Conservation (phyloP, 2,888 invertebrate genomes). For the Eledone cirrhosa region DNA sequence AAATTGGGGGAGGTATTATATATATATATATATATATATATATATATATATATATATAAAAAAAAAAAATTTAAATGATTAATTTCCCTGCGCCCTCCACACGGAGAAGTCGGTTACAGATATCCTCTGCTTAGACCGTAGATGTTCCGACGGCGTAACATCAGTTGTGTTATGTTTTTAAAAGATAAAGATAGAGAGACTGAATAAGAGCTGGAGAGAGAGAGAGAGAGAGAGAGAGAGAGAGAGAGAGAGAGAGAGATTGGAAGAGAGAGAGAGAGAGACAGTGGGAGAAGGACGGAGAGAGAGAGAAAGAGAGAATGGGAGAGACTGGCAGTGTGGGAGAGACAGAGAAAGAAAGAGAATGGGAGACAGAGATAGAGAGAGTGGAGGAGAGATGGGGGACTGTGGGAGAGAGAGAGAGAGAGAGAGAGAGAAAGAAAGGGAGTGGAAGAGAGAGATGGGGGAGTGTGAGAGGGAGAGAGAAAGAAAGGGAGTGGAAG, state of each 20-base stretch:
- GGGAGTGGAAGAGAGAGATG: neutral
- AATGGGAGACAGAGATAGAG: neutral
- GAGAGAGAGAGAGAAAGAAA: neutral
- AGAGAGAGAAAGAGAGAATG: neutral
- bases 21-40: too few species aligned
- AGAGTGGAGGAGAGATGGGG: neutral
- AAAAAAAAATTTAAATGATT: neutral
- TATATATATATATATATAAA: neutral
- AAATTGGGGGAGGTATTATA: too few species aligned
- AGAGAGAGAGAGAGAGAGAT: too few species aligned
- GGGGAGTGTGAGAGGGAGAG: too few species aligned
- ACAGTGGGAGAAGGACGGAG: neutral
- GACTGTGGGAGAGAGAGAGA: neutral
- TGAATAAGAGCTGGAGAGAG: neutral
- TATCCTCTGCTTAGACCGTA: neutral
- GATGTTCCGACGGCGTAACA: neutral
- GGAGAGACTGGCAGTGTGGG: neutral
- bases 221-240: neutral
- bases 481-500: neutral
- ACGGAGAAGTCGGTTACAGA: neutral
- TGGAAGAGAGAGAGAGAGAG: too few species aligned
- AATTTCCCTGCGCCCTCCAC: too few species aligned
- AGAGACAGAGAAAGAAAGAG: neutral
- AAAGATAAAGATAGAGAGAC: neutral
- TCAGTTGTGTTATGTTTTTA: neutral